These are phyloP conservation scores for Cyaniris semiargus DNA, from an alignment of 2,888 invertebrate species.

Conservation along the genomic window DNA sequence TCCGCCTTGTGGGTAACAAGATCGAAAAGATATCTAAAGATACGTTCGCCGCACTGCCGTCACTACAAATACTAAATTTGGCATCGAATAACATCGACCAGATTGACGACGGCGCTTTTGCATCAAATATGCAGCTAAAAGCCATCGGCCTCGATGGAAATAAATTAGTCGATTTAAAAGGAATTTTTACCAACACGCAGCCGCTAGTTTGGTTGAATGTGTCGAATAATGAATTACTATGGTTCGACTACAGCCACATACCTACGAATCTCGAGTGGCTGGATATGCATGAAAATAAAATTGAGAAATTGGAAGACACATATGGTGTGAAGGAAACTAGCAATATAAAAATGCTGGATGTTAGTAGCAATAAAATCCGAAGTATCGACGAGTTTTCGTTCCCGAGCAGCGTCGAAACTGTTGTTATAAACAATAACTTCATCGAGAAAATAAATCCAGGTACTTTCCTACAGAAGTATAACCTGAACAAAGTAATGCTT, in stretches of 20 bases:
- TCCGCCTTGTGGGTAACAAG: slow-evolving; percentile 90
- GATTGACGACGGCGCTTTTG: slow-evolving; percentile 89
- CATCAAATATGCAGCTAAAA: slow-evolving; percentile 85
- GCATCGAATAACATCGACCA: slow-evolving; percentile 89
- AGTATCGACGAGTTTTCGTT: slow-evolving; percentile 85
- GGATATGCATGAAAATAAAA: slow-evolving; percentile 90
- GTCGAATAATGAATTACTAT: slow-evolving; percentile 87
- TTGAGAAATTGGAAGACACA: slow-evolving; percentile 87
- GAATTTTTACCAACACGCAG: slow-evolving; percentile 86
- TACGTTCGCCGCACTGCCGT: slow-evolving; percentile 85
- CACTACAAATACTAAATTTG: slow-evolving; percentile 88
- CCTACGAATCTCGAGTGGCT: slow-evolving; percentile 88
- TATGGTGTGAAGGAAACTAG: slow-evolving; percentile 84
- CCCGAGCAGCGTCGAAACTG: slow-evolving; percentile 86
- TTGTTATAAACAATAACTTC: slow-evolving; percentile 87
- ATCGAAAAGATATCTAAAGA: slow-evolving; percentile 87
- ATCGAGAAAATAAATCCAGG: slow-evolving; percentile 85
- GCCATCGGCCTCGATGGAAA: slow-evolving; percentile 90
- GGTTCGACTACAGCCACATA: slow-evolving; percentile 90
- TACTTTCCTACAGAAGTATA: slow-evolving; percentile 85
- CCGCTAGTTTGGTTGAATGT: slow-evolving; percentile 90
- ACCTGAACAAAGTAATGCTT: slow-evolving; percentile 87
- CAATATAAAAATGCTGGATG: slow-evolving; percentile 88
- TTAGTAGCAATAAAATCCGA: slow-evolving; percentile 85
- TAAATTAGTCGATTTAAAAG: slow-evolving; percentile 87